Evolutionary conservation across 2,888 invertebrate species (phyloP), one percentile per base, ranked within the genome.

Genomic region (Noctua fimbriata): DNA sequence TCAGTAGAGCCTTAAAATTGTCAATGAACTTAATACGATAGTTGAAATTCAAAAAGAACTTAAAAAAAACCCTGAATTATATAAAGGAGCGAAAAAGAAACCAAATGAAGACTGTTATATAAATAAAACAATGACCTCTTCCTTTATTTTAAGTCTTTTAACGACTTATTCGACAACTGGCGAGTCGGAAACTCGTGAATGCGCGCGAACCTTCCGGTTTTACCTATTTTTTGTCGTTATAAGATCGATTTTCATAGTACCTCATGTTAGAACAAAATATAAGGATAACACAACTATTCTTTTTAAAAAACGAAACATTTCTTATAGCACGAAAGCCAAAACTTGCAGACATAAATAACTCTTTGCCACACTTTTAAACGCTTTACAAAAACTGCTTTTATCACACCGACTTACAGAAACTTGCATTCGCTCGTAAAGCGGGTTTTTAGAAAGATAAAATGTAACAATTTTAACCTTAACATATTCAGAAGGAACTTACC

Each of bases 401-500:
- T 83, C 63, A 65, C 69, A 69, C 69, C 16, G n/a, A 47, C 21
- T 76, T 16, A 24, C 41, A 52, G 44, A 71, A 67, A 71, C 60
- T 83, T 70, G n/a, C 36, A 41, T 49, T 66, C 14, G 21, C 36
- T 71, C 52, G 36, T 60, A 71, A 81, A 83, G n/a, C 41, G 7
- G 66, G 24, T 52, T 71, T 44, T 32, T 47, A 16, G 28, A 47
- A 28, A 55, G 36, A 81, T 52, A 58, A 72, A 28, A 60, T 28
- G 28, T 63, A 63, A 63, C 16, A 63, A 32, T 63, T 63, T 82
- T 44, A 58, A 58, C 1, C 5, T 52, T 71, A 14, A 66, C 24
- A 60, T 77, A 67, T 81, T 60, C 47, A 16, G 2, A n/a, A 75
- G 7, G 16, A 41, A 49, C 82, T 81, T 87, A 96, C 97, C 97